A percentile compares a stretch with the other conserved stretches of the same genome.
These are phyloP conservation scores for Delia radicum DNA, from an alignment of 1,140 invertebrate species.

Conservation along the genomic window DNA sequence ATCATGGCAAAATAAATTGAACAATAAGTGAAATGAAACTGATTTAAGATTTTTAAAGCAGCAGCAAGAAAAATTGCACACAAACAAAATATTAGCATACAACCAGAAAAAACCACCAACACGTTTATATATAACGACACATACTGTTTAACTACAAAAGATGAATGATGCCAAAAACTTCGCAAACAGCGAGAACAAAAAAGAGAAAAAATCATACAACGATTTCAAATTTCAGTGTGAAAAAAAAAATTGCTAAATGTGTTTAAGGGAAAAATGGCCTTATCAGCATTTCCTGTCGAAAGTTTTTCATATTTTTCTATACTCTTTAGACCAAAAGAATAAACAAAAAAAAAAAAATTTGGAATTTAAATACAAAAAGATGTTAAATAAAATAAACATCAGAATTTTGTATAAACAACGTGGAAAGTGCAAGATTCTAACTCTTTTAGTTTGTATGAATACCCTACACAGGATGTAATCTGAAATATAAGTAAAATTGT, in stretches of 20 bases:
- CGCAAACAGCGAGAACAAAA: not conserved
- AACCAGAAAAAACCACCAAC: slow-evolving; percentile 30
- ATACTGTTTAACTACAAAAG: not conserved
- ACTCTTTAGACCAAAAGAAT: not conserved
- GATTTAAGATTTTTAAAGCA: slow-evolving; percentile 34
- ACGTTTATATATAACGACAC: too few species aligned
- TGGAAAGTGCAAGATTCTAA: too few species aligned
- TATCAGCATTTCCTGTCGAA: slow-evolving; percentile 55
- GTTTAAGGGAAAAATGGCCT: slow-evolving; percentile 37
- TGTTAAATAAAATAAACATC: not conserved
- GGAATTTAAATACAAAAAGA: not conserved
- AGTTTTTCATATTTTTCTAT: slow-evolving; percentile 48
- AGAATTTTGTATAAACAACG: too few species aligned
- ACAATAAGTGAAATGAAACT: not conserved
- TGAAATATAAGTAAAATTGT: too few species aligned
- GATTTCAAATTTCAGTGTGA: not conserved
- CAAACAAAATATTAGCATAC: slow-evolving; percentile 34
- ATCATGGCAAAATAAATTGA: not conserved
- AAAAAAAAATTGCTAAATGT: slow-evolving; percentile 1
- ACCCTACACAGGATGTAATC: too few species aligned
- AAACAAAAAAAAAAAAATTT: not conserved
- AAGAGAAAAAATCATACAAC: not conserved
- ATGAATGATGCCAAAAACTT: slow-evolving; percentile 5
- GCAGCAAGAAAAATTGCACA: slow-evolving; percentile 35
- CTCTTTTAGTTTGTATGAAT: too few species aligned